Evolutionary conservation across 2,888 invertebrate genomes (phyloP).

Genomic region (Dynastes maya): DNA sequence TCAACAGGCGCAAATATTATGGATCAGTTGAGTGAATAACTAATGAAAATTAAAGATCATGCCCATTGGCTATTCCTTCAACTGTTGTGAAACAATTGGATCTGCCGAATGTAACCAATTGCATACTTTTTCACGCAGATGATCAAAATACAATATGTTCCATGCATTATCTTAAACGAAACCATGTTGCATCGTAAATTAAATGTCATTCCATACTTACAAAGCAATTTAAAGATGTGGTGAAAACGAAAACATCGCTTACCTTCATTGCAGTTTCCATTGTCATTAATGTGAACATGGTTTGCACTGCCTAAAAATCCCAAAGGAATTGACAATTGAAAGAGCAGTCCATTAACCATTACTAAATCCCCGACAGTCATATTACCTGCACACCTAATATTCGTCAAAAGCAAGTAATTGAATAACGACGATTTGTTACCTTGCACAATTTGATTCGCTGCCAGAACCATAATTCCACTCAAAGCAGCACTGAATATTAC

Average conservation of each 20-base stretch:
- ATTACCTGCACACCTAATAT: slow-evolving; percentile 75
- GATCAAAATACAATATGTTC: too few species aligned
- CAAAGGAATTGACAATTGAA: slow-evolving; percentile 96
- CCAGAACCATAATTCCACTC: slow-evolving; percentile 94
- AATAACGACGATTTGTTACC: slow-evolving; percentile 72
- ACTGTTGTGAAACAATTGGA: too few species aligned
- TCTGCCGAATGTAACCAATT: too few species aligned
- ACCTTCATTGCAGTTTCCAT: slow-evolving; percentile 86
- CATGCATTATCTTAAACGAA: too few species aligned
- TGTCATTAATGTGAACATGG: slow-evolving; percentile 97
- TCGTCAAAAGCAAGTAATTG: too few species aligned
- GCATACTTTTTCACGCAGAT: too few species aligned
- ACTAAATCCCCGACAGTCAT: slow-evolving; percentile 99
- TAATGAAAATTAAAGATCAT: too few species aligned
- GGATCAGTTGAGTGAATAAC: too few species aligned
- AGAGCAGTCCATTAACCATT: slow-evolving; percentile 98
- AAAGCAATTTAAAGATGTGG: too few species aligned
- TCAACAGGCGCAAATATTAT: too few species aligned
- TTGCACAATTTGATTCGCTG: slow-evolving; percentile 89
- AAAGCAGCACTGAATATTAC: slow-evolving; percentile 96
- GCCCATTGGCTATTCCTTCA: too few species aligned
- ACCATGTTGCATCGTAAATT: not conserved
- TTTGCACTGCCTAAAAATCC: slow-evolving; percentile 98
- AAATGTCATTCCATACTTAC: too few species aligned
- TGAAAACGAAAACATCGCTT: slow-evolving; percentile 51